These are phyloP conservation scores for Phalacrocorax pelagicus DNA, from an alignment of 2,113 vertebrate species.

Conservation along the genomic window DNA sequence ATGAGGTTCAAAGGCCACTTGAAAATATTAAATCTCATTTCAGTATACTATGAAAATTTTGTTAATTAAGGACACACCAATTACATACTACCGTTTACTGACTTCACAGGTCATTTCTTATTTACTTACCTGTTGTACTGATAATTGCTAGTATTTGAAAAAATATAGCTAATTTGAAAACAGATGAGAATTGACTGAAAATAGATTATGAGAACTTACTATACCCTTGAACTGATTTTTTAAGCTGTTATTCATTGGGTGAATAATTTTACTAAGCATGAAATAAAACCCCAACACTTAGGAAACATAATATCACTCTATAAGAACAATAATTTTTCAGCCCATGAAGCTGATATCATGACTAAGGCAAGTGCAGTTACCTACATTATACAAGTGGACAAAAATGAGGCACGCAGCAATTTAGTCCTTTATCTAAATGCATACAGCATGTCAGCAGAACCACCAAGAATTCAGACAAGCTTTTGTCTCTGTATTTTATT, in stretches of 20 bases:
- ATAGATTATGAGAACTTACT: neutral
- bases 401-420: neutral
- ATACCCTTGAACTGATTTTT: neutral
- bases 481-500: neutral
- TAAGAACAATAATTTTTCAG: neutral
- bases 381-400: neutral
- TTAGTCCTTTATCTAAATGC: neutral
- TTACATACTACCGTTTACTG: neutral
- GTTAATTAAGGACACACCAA: neutral
- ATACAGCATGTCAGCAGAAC: neutral
- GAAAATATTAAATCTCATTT: neutral
- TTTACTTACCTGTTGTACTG: neutral
- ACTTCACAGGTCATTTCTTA: neutral
- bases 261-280: neutral
- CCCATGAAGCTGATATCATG: neutral
- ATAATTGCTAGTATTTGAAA: neutral
- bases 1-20: neutral
- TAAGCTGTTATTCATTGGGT: neutral
- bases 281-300: neutral
- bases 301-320: neutral
- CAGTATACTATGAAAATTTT: neutral
- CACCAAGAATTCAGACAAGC: neutral
- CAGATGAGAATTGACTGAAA: neutral
- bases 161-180: neutral
- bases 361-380: neutral